A percentile compares a stretch with the other conserved stretches of the same genome.
These are phyloP conservation scores for Ostrea denselamellosa DNA, from an alignment of 1,140 invertebrate species.

Conservation along the genomic window DNA sequence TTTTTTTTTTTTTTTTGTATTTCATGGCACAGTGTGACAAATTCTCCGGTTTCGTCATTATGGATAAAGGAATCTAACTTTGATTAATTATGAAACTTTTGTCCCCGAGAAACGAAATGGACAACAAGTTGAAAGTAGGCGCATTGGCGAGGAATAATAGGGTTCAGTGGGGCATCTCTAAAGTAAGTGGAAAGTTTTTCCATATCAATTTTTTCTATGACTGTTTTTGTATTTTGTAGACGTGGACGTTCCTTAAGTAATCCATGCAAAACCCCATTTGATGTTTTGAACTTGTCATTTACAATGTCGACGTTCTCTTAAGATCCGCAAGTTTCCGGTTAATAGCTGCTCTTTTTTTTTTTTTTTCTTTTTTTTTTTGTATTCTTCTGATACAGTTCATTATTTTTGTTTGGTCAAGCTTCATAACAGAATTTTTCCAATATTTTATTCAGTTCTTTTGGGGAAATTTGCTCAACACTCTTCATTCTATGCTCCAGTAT, in stretches of 20 bases:
- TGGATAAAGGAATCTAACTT: no score
- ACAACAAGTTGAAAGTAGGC: slow-evolving; percentile 43
- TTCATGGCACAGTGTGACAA: no score
- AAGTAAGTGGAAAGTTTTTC: slow-evolving; percentile 42
- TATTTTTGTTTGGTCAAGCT: not conserved
- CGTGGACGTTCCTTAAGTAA: not conserved
- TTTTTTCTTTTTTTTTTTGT: slow-evolving; percentile 10
- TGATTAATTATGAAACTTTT: no score
- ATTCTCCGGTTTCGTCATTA: no score
- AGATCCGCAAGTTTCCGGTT: slow-evolving; percentile 36
- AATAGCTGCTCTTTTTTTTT: slow-evolving; percentile 39
- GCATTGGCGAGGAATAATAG: slow-evolving; percentile 23
- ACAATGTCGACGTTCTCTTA: slow-evolving; percentile 38
- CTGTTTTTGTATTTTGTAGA: slow-evolving; percentile 4
- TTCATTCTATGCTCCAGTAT: slow-evolving; percentile 36
- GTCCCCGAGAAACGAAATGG: slow-evolving; percentile 30
- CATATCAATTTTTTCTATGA: slow-evolving; percentile 32
- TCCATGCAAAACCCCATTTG: slow-evolving; percentile 42
- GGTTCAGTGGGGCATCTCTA: not conserved
- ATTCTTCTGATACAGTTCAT: slow-evolving; percentile 25
- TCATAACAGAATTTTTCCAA: slow-evolving; percentile 41
- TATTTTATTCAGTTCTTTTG: not conserved
- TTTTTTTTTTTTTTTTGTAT: no score
- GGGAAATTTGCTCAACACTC: slow-evolving; percentile 10
- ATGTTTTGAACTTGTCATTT: slow-evolving; percentile 38